Conservation (phyloP, 2,113 vertebrate genomes). For the Pachycephala philippinensis region DNA sequence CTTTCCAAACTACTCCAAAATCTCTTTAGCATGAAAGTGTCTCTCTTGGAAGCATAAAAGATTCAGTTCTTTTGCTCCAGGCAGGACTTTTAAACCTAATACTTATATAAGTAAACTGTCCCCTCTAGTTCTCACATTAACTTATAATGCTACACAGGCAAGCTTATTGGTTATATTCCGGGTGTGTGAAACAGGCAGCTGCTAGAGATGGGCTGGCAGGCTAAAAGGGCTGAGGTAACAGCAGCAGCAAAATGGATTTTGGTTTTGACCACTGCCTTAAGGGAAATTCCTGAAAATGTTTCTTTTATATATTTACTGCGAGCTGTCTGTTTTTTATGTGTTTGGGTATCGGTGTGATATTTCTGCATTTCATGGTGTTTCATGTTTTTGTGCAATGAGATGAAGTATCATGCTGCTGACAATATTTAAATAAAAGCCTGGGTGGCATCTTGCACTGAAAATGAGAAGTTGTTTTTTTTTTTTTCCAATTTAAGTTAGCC, state of each 20-base stretch:
- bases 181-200: neutral
- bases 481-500: neutral
- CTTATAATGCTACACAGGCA: neutral
- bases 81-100: neutral
- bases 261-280: neutral
- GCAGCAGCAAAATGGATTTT: neutral
- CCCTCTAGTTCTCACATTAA: neutral
- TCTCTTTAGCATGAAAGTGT: rapidly evolving
- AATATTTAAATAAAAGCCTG: neutral
- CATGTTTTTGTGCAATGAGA: neutral
- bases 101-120: neutral
- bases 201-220: neutral
- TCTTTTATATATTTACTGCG: neutral
- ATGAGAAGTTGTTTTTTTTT: neutral
- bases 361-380: neutral
- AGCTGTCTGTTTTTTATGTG: neutral
- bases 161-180: neutral
- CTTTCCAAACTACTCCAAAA: neutral
- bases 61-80: neutral
- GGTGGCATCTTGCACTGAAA: conserved; percentile 2
- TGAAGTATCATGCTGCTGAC: neutral
- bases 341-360: neutral
- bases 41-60: neutral
- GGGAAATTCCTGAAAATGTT: neutral
- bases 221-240: neutral